These are phyloP conservation scores for Eupeodes latifasciatus DNA, from an alignment of 2,888 invertebrate genomes.

Conservation along the genomic window DNA sequence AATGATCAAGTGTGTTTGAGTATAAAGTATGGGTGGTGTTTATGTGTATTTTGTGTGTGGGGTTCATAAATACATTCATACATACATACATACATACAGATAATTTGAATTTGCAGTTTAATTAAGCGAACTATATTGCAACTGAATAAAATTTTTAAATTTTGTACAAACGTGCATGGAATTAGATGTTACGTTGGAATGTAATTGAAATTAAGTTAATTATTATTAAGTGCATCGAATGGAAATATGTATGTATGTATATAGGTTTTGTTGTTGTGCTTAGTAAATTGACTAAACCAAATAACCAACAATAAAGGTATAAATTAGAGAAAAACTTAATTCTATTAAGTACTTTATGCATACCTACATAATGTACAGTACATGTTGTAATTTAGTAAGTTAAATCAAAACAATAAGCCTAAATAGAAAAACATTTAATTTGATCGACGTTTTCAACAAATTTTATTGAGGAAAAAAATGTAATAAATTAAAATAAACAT, in stretches of 20 bases:
- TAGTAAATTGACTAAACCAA: too few relatives aligned
- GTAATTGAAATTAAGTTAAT: constrained; percentile 6
- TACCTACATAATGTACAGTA: too few relatives aligned
- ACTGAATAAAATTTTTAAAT: neutral
- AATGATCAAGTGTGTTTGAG: neutral
- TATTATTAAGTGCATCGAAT: neutral
- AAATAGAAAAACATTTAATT: too few relatives aligned
- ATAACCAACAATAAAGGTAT: too few relatives aligned
- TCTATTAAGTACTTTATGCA: too few relatives aligned
- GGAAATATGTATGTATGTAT: neutral
- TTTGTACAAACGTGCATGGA: neutral
- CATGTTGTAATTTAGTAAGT: too few relatives aligned
- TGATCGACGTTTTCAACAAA: too few relatives aligned
- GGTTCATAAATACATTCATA: neutral
- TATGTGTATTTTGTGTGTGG: neutral
- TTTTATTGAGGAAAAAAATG: too few relatives aligned
- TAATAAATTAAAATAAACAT: too few relatives aligned
- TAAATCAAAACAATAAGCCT: too few relatives aligned
- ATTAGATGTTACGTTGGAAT: constrained; percentile 10
- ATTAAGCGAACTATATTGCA: constrained; percentile 20
- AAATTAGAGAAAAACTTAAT: too few relatives aligned
- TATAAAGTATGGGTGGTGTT: neutral
- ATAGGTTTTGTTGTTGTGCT: too few relatives aligned
- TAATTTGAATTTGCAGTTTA: constrained; percentile 3
- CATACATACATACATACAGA: neutral